These are phyloP conservation scores for Graphium colonna DNA, from an alignment of 2,888 invertebrate species.

Conservation along the genomic window DNA sequence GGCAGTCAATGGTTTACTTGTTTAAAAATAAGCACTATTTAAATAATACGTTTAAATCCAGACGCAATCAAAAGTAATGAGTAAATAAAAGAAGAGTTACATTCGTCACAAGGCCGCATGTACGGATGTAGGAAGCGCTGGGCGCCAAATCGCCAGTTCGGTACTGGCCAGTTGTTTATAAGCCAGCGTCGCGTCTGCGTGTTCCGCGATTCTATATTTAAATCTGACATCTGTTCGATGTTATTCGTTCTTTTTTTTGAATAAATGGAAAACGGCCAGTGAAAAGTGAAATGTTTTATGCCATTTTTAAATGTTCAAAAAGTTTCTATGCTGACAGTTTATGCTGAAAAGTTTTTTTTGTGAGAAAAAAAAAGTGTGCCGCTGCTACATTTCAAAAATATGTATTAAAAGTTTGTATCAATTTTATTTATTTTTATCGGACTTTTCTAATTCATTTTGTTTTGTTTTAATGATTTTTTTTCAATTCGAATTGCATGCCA, in stretches of 20 bases:
- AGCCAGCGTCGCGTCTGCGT: constrained; percentile 35
- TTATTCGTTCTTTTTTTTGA: constrained; percentile 1
- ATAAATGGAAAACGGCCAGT: not conserved
- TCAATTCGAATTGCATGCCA: not conserved
- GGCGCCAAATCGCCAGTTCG: constrained; percentile 29
- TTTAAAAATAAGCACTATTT: no score
- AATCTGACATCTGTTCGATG: constrained; percentile 23
- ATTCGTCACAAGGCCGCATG: constrained; percentile 45
- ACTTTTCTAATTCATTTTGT: no score
- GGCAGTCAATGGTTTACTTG: no score
- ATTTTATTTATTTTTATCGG: not conserved
- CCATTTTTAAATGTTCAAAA: not conserved
- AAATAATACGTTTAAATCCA: no score
- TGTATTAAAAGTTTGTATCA: constrained; percentile 7
- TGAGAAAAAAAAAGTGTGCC: constrained; percentile 7
- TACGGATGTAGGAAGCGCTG: constrained; percentile 49
- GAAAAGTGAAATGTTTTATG: constrained; percentile 3
- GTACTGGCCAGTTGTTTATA: constrained; percentile 40
- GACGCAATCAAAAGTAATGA: constrained; percentile 29
- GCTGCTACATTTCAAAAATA: not conserved
- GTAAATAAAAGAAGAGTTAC: constrained; percentile 45
- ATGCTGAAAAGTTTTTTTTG: not conserved
- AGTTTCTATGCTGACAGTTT: not conserved
- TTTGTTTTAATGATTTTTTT: not conserved
- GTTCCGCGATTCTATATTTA: constrained; percentile 27